These are phyloP conservation scores for Adelges cooleyi DNA, from an alignment of 1,140 invertebrate species.

Conservation along the genomic window DNA sequence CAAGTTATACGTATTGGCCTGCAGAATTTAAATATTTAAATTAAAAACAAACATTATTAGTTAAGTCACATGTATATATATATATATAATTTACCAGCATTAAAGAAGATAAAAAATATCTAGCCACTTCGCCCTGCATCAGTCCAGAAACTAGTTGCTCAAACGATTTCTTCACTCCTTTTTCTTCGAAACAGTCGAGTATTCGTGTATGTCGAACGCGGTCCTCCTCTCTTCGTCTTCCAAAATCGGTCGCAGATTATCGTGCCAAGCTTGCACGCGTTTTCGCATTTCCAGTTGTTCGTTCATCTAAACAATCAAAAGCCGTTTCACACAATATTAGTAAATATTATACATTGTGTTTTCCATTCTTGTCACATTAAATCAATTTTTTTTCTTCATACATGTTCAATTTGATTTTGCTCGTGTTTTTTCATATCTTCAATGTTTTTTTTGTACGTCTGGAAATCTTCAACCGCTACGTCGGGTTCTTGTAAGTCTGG, in stretches of 20 bases:
- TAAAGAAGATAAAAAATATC: slow-evolving; percentile 41
- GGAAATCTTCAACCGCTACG: not conserved
- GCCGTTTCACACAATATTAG: too few species aligned
- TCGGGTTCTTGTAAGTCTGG: not conserved
- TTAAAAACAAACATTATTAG: not conserved
- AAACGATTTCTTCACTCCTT: slow-evolving; percentile 35
- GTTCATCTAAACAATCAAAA: slow-evolving; percentile 30
- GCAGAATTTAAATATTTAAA: slow-evolving; percentile 4
- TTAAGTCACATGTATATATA: not conserved
- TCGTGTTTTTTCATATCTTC: slow-evolving; percentile 8
- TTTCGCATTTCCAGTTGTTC: slow-evolving; percentile 39
- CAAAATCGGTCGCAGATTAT: slow-evolving; percentile 40
- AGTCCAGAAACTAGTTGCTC: slow-evolving; percentile 37
- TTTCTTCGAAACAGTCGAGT: slow-evolving; percentile 33
- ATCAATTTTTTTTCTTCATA: too few species aligned
- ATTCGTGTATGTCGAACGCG: slow-evolving; percentile 44
- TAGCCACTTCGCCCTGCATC: slow-evolving; percentile 39
- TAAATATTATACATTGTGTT: too few species aligned
- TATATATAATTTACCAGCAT: slow-evolving; percentile 40
- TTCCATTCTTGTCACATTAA: too few species aligned
- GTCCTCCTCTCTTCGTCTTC: slow-evolving; percentile 40
- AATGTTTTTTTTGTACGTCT: not conserved
- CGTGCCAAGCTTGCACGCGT: slow-evolving; percentile 43
- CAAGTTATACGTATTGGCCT: slow-evolving; percentile 44
- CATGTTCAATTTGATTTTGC: not conserved